Percentiles rank a stretch among this genome's conserved stretches.
These are phyloP conservation scores for Cirrhinus molitorella DNA, from an alignment of 2,797 vertebrate species.

Conservation along the genomic window DNA sequence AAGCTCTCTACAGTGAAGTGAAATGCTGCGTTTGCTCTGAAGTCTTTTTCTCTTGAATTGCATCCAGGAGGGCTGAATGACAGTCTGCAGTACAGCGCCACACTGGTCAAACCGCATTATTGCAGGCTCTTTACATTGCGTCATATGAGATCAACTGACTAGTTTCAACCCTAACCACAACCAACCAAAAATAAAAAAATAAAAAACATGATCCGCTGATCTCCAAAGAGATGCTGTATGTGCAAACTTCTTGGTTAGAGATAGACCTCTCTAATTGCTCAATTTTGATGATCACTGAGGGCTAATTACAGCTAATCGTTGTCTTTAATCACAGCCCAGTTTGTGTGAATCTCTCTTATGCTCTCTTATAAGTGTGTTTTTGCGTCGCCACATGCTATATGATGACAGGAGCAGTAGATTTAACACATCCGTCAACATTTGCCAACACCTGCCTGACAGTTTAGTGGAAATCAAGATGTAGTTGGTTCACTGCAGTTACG, in stretches of 20 bases:
- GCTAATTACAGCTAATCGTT: constrained; percentile 65
- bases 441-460: background rate
- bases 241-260: constrained; percentile 2
- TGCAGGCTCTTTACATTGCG: too few relatives aligned
- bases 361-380: constrained; percentile 21
- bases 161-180: too few relatives aligned
- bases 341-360: constrained; percentile 60
- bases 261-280: constrained; percentile 58
- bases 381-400: background rate
- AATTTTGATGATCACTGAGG: constrained; percentile 66
- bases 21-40: too few relatives aligned
- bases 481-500: background rate
- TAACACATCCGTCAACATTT: background rate
- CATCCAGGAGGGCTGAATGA: too few relatives aligned
- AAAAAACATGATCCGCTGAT: background rate
- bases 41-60: too few relatives aligned
- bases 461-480: background rate
- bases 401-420: background rate
- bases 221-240: background rate
- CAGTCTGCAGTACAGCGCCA: too few relatives aligned
- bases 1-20: too few relatives aligned
- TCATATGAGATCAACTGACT: too few relatives aligned
- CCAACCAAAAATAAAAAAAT: too few relatives aligned
- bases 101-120: too few relatives aligned
- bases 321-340: constrained; percentile 59